These are phyloP conservation scores for Xanthia togata DNA, from an alignment of 2,888 invertebrate genomes.

Conservation along the genomic window DNA sequence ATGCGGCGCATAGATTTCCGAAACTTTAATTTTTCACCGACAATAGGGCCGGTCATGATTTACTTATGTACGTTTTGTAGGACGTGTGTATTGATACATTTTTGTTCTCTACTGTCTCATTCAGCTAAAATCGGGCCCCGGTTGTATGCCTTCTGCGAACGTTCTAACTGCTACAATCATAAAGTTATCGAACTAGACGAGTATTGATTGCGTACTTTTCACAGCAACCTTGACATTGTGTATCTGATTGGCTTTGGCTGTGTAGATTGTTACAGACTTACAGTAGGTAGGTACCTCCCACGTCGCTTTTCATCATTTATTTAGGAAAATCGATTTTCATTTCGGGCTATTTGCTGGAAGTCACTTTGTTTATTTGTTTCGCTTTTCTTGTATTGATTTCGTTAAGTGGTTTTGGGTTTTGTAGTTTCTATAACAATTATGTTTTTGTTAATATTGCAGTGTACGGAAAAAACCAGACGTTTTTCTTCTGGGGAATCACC, in stretches of 20 bases:
- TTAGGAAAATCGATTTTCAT: slow-evolving; percentile 50
- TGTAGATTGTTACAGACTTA: slow-evolving; percentile 44
- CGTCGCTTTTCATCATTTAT: slow-evolving; percentile 58
- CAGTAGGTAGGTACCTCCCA: slow-evolving; percentile 59
- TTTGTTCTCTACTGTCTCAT: not conserved
- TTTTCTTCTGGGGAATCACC: slow-evolving; percentile 15
- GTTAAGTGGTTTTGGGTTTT: slow-evolving; percentile 2
- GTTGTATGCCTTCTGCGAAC: not conserved
- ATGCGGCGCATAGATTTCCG: not conserved
- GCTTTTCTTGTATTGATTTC: slow-evolving; percentile 9
- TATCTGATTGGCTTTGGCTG: slow-evolving; percentile 57
- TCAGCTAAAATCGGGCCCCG: not conserved
- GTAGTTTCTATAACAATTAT: slow-evolving; percentile 17
- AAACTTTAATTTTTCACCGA: not conserved
- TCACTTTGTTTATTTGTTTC: not conserved
- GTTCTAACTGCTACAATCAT: slow-evolving; percentile 15
- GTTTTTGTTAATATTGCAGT: slow-evolving; percentile 28
- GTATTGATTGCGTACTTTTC: slow-evolving; percentile 62
- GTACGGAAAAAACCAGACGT: slow-evolving; percentile 2
- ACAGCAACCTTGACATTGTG: slow-evolving; percentile 65
- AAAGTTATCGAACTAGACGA: slow-evolving; percentile 55
- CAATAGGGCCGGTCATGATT: not conserved
- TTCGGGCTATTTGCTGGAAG: slow-evolving; percentile 21
- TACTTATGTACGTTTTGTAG: not conserved
- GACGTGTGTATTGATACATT: not conserved